Base-by-base conservation (phyloP, 2,797 vertebrate genomes). In the Rhincodon typus region DNA sequence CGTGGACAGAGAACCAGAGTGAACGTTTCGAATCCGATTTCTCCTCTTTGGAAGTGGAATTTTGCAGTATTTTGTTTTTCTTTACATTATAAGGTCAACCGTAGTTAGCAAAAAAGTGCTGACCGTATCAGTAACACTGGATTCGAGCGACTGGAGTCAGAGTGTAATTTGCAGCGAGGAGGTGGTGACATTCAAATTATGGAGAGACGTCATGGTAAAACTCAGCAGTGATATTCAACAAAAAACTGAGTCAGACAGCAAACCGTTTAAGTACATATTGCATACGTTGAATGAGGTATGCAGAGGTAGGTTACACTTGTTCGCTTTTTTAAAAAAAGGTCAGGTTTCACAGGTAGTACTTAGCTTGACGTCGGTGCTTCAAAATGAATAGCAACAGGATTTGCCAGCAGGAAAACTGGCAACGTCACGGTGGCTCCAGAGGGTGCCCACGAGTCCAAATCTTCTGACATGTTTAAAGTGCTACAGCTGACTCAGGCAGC, bases 401-500 rank as follows among this genome's bases (percentile, higher is more conserved):
- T 0, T 62, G 15, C 30, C 90, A 93, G 62, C n/a, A 17, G 57
- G 88, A n/a, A 66, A 66, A 5, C 17, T 42, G 62, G 5, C 90
- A 42, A 34, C 62, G 17, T 67, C n/a, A n/a, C 34, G 38, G 62
- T 23, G 90, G 19, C 38, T 8, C 17, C 42, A 23, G 66, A n/a
- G 62, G 62, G 62, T 23, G 62, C n/a, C 46, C 27, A 17, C 30
- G 23, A 27, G 86, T 30, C 46, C 82, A 50, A 8, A 4, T 12
- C 46, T 82, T 46, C 38, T 84, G 82, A 46, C 82, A 84, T 84
- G 82, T 62, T 42, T 38, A 25, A 91, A 66, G 88, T 38, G 88
- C 88, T 66, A 17, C 38, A n/a, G 19, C 90, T 93, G 90, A 93
- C n/a, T 93, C 90, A 93, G 90, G 7, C 90, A 42, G n/a, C 21